These are phyloP conservation scores for Leptestheria dahalacensis DNA, from an alignment of 1,140 invertebrate species.

Conservation along the genomic window DNA sequence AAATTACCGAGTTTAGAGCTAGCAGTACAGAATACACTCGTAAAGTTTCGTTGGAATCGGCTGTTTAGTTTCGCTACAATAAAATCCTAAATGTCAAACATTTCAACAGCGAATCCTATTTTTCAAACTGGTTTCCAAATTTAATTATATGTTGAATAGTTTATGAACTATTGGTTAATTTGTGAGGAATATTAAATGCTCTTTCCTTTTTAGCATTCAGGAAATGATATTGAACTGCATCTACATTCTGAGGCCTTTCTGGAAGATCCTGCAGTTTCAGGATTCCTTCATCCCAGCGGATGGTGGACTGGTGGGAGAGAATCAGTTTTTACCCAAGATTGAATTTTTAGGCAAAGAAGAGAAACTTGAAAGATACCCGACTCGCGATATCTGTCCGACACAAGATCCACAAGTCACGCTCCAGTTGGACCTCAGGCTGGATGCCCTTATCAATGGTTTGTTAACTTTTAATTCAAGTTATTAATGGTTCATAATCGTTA, in stretches of 20 bases:
- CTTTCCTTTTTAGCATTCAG: constrained; percentile 37
- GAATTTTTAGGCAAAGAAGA: constrained; percentile 33
- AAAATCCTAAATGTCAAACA: too few relatives aligned
- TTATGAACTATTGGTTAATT: too few relatives aligned
- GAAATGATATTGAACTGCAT: constrained; percentile 67
- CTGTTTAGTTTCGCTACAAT: too few relatives aligned
- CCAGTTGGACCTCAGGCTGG: constrained; percentile 36
- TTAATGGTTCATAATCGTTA: too few relatives aligned
- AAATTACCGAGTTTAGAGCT: too few relatives aligned
- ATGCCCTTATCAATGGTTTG: constrained; percentile 33
- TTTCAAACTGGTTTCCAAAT: too few relatives aligned
- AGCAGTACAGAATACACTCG: too few relatives aligned
- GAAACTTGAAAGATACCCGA: constrained; percentile 42
- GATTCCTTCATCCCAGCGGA: not conserved
- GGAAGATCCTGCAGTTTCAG: constrained; percentile 68
- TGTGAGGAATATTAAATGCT: not conserved
- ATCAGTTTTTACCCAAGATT: constrained; percentile 17
- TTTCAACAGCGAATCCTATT: too few relatives aligned
- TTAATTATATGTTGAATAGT: too few relatives aligned
- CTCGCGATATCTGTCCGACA: constrained; percentile 52
- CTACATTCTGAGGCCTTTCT: constrained; percentile 56
- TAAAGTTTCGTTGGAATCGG: too few relatives aligned
- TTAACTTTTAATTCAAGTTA: not conserved
- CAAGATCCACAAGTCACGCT: constrained; percentile 31
- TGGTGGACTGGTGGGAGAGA: not conserved